These are phyloP conservation scores for Parnassius smintheus DNA, from an alignment of 2,888 invertebrate species.

Conservation along the genomic window DNA sequence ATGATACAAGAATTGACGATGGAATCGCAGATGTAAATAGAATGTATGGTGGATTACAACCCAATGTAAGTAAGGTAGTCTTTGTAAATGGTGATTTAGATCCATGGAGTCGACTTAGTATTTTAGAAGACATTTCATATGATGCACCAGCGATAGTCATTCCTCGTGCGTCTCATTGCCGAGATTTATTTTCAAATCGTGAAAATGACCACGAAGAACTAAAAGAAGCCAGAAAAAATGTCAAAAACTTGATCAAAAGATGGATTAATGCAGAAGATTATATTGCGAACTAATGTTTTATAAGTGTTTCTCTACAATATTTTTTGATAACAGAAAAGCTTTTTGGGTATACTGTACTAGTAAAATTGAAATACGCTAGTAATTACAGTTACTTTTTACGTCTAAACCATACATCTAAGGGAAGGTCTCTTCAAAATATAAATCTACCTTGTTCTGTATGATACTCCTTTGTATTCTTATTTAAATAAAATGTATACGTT, in stretches of 20 bases:
- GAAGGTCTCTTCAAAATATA: too few species aligned
- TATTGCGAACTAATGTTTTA: not conserved
- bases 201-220: conserved; percentile 54
- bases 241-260: conserved; percentile 58
- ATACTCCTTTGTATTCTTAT: too few species aligned
- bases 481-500: too few species aligned
- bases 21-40: conserved; percentile 67
- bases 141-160: conserved; percentile 62
- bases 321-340: too few species aligned
- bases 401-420: too few species aligned
- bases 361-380: too few species aligned
- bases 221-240: conserved; percentile 54
- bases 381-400: too few species aligned
- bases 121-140: conserved; percentile 66
- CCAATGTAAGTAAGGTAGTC: conserved; percentile 77
- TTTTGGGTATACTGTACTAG: too few species aligned
- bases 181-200: conserved; percentile 55
- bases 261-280: conserved; percentile 59
- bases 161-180: conserved; percentile 57
- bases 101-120: conserved; percentile 80
- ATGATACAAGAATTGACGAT: conserved; percentile 53
- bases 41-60: conserved; percentile 69
- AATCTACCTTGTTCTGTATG: too few species aligned
- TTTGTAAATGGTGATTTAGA: conserved; percentile 82
- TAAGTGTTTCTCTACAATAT: too few species aligned